Evolutionary conservation across 2,888 invertebrate species (phyloP), one percentile per base, ranked within the genome.

Genomic region (Caenorhabditis sinica): DNA sequence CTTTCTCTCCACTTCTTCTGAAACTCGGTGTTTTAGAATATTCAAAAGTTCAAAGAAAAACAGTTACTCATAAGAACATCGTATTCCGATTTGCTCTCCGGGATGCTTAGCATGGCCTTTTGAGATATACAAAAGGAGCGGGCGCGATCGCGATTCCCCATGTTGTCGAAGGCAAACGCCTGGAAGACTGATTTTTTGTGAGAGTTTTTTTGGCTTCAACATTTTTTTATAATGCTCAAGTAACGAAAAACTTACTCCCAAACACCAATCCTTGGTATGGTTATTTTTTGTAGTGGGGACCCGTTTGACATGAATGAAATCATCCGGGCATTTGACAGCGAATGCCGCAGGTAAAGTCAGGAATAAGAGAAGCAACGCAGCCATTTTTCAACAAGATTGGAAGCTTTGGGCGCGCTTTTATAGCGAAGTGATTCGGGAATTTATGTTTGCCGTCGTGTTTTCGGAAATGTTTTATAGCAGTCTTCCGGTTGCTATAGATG

Each of bases 231-330:
- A n/a, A n/a, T n/a, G n/a, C n/a, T n/a, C n/a, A n/a, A n/a, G n/a
- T n/a, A n/a, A n/a, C n/a, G n/a, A n/a, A n/a, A n/a, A 9, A 60
- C 43, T 58, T 15, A 76, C 76, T 6, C 25, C 49, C 11, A 76
- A 11, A 6, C 76, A 76, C 68, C 68, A 76, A 17, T 68, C 36
- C 60, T 58, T 76, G 13, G 76, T 76, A 20, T 60, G 60, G 25
- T 68, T 58, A 36, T 76, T 76, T 51, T 15, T 33, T 1, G 68
- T 68, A 13, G 60, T 68, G 0, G 76, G 69, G 0, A 6, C 28
- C 20, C 76, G 28, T 1, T 60, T 25, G 45, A 77, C 45, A 15
- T 60, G 69, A 17, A 17, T 2, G 56, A 51, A 77, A 17, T 20
- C 40, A 3, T 60, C 25, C 9, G 69, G 69, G 36, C 76, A 77